Base-by-base conservation (phyloP, 2,113 vertebrate genomes). In the Laticauda laticaudata region DNA sequence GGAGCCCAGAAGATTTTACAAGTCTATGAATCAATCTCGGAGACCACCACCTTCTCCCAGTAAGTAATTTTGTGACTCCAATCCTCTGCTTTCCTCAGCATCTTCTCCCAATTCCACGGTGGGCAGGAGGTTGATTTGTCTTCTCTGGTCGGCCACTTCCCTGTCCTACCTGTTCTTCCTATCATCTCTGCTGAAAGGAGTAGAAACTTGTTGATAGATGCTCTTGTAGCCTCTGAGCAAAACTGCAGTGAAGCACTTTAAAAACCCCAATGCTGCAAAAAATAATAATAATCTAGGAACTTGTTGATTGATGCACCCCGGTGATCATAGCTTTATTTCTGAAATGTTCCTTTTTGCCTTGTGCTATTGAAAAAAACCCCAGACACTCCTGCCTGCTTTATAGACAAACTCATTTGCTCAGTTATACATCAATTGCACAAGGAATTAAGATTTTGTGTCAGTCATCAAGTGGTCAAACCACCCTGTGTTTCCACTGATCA, bases 11-110 rank as follows among this genome's bases (percentile, higher is more conserved):
- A 93, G 51, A 86, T 87, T 92, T 90, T 61, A 90, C 61, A 96
- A 90, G 93, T 91, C 86, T 90, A 0, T 95, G 96, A 91, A 94
- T 87, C n/a, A 87, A 94, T 92, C 95, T 93, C 29, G 15, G 92
- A 94, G 94, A 64, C 75, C 12, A 85, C 93, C 90, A 24, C 91
- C 45, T 0, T 55, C 64, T 20, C 87, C 94, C 90, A 93, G 96
- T 97, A 5, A 95, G 96, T 95, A 94, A 51, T 21, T 21, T 81
- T 81, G 34, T 93, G 57, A 53, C 85, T 86, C 75, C 34, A 8
- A 48, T 51, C 20, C 24, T 57, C 64, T 85, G 18, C 43, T 64
- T 64, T 85, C 18, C 23, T 56, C 56, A 18, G 24, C 54, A 45
- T 64, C 48, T 51, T 86, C 3, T 45, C 69, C 54, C 39, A 29